phyloP scores from a whole-genome alignment of 2,113 vertebrate species.

The Prinia subflava region DNA sequence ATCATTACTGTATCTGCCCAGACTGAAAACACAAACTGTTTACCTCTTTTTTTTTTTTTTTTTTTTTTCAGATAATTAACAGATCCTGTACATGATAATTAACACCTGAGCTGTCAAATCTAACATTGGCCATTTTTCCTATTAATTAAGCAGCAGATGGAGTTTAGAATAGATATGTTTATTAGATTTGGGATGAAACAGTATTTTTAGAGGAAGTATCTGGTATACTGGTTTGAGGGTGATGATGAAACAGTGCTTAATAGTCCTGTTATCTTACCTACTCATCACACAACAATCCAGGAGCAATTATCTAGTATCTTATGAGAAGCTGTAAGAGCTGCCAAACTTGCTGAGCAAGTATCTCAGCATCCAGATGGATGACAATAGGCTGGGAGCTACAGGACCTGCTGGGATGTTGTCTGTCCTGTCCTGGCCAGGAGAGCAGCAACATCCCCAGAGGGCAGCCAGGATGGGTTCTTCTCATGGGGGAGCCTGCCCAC shows the following conservation, averaged over 20 bases:
- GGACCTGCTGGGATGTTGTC: not conserved
- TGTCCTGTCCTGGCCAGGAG: not conserved
- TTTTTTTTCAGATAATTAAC: not conserved
- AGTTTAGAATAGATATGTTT: not conserved
- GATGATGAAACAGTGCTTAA: constrained; percentile 31
- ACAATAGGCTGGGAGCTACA: not conserved
- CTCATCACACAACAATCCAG: constrained; percentile 32
- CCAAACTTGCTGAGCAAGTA: not conserved
- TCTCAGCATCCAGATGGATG: not conserved
- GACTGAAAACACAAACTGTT: not conserved
- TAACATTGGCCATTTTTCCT: not conserved
- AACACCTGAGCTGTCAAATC: not conserved
- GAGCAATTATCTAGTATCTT: constrained; percentile 44
- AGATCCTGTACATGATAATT: not conserved
- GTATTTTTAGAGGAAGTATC: constrained; percentile 19
- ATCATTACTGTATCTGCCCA: not conserved
- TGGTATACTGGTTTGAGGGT: constrained; percentile 9
- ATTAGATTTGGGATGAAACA: not conserved
- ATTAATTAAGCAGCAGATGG: not conserved
- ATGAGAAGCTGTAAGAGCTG: constrained; percentile 13
- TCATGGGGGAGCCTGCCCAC: not conserved
- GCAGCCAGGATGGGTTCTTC: not conserved
- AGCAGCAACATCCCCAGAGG: not conserved
- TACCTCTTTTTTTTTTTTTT: not conserved
- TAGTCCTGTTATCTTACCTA: constrained; percentile 50